A percentile compares a stretch with the other conserved stretches of the same genome.
phyloP scores from a whole-genome alignment of 2,888 invertebrate genomes.

The Tupiocoris notatus region DNA sequence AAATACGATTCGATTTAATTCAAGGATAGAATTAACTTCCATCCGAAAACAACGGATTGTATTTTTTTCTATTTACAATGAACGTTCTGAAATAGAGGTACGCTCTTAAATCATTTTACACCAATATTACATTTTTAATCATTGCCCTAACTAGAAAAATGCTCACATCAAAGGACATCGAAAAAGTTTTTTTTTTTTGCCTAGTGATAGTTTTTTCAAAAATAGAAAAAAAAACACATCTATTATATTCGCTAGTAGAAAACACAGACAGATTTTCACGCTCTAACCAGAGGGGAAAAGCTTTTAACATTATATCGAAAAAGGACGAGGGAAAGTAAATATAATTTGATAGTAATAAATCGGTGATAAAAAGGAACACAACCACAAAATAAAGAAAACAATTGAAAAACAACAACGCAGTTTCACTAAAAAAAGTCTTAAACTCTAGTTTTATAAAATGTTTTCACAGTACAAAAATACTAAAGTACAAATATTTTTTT shows the following conservation, averaged over 20 bases:
- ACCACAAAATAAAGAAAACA: slow-evolving; percentile 44
- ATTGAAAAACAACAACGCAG: slow-evolving; percentile 47
- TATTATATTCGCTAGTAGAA: slow-evolving; percentile 1
- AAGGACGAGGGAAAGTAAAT: neutral
- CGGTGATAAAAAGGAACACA: slow-evolving; percentile 50
- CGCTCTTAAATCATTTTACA: slow-evolving; percentile 22
- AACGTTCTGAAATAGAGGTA: slow-evolving; percentile 43
- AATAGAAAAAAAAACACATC: slow-evolving; percentile 45
- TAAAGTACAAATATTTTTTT: slow-evolving; percentile 51
- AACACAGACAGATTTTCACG: slow-evolving; percentile 43
- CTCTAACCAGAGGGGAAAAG: slow-evolving; percentile 35
- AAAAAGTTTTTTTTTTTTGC: slow-evolving; percentile 40
- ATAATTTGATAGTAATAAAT: neutral
- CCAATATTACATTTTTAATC: slow-evolving; percentile 22
- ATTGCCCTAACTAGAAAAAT: slow-evolving; percentile 46
- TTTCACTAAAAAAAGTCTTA: slow-evolving; percentile 47
- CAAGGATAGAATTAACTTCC: no score
- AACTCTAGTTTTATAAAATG: slow-evolving; percentile 46
- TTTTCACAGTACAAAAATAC: slow-evolving; percentile 53
- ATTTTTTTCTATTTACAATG: slow-evolving; percentile 44
- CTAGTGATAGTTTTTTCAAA: slow-evolving; percentile 47
- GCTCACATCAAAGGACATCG: slow-evolving; percentile 45
- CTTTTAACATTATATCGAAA: neutral
- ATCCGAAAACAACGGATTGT: no score
- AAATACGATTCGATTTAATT: no score